Conservation (phyloP, 2,888 invertebrate genomes). For the Dicyrtomina minuta region DNA sequence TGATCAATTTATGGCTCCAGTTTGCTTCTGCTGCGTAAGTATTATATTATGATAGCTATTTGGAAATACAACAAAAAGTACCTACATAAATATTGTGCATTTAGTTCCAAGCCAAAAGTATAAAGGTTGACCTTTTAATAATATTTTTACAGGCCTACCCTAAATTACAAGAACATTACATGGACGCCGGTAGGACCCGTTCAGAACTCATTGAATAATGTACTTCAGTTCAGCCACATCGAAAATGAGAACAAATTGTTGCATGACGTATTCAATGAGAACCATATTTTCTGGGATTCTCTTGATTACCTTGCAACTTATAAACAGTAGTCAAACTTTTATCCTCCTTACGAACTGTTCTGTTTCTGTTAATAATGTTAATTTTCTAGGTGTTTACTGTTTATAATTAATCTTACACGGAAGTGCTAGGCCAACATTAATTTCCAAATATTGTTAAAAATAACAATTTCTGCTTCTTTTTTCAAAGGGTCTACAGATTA, state of each 20-base stretch:
- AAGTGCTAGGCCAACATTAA: no score
- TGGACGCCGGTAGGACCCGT: neutral
- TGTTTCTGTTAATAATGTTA: no score
- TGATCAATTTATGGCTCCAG: conserved; percentile 18
- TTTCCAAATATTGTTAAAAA: no score
- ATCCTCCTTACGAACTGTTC: no score
- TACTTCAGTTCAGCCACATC: conserved; percentile 5
- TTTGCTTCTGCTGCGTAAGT: conserved; percentile 25
- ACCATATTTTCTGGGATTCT: neutral
- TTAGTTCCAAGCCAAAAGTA: neutral
- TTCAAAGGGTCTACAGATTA: no score
- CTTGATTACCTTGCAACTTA: conserved; percentile 5
- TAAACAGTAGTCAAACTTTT: conserved; percentile 16
- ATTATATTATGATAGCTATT: neutral
- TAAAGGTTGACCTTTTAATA: neutral
- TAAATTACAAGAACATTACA: neutral
- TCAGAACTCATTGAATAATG: neutral
- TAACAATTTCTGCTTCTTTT: no score
- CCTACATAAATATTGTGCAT: neutral
- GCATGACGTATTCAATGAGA: neutral
- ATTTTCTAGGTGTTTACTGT: no score
- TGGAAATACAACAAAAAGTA: neutral
- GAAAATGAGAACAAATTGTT: neutral
- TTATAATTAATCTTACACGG: no score
- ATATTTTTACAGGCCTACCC: neutral